Evolutionary conservation across 2,888 invertebrate species (phyloP), one percentile per base, ranked within the genome.

Genomic region (Myopa tessellatipennis): DNA sequence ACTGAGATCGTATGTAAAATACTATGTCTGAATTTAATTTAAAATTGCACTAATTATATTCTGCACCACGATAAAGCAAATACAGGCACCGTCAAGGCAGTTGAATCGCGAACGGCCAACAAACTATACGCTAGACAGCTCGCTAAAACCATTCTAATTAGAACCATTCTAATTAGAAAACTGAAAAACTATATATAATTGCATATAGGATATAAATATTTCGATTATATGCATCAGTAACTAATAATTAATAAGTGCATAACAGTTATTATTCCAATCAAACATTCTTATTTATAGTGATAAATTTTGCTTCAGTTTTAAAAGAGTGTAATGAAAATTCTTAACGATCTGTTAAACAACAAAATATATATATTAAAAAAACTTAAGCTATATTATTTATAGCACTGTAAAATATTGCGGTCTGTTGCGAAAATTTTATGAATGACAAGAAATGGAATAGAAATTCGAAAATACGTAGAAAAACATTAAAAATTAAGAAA

Each of bases 331-430:
- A 45, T 45, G 6, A 45, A 45, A 45, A 10, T 45, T 45, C 45
- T 26, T 26, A 26, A 26, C 26, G 26, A 45, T 45, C 7, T 45
- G 45, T 45, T 45, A 45, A 26, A 52, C 14, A 50, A 40, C 8
- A 50, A 50, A 68, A 26, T 70, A 34, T 70, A 45, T 52, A 26
- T 18, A 26, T 68, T 68, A 40, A 5, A 69, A 69, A 10, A 58
- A 10, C 36, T 34, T 8, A 34, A 74, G 65, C 55, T 55, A 75
- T 61, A 60, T 14, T 75, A 75, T 75, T 69, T 75, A 38, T 75
- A 75, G 75, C 68, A 26, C 7, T 34, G n/a, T 45, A 45, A 45
- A 52, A 70, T 36, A 70, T 50, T 70, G 65, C 12, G 10, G 8
- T 65, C 3, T 36, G 38, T 5, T 18, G 10, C 18, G 10, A 26